Evolutionary conservation across 2,888 invertebrate species (phyloP).

Genomic region (Agriopis leucophaearia): DNA sequence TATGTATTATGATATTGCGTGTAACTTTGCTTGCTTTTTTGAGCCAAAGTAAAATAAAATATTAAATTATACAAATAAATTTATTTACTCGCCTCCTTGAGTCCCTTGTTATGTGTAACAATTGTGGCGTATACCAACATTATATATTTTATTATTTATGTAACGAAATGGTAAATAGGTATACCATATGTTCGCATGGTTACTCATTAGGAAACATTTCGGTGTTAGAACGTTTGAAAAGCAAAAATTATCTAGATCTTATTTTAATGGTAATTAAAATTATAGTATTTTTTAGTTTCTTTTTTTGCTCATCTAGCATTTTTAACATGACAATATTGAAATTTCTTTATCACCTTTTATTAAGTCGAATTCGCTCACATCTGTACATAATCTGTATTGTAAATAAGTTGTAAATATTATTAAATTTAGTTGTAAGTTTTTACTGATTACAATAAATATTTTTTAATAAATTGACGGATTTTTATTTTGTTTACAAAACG

Average conservation of each 20-base stretch:
- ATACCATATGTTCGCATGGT: no score
- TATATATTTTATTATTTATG: no score
- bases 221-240: background rate
- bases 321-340: conserved; percentile 23
- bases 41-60: background rate
- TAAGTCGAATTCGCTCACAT: conserved; percentile 13
- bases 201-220: no score
- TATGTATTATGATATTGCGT: background rate
- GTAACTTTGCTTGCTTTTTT: background rate
- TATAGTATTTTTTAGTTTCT: background rate
- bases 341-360: conserved; percentile 20
- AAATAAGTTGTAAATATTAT: conserved; percentile 52
- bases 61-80: background rate
- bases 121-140: no score
- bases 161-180: no score
- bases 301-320: no score
- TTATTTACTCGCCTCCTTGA: background rate
- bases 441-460: conserved; percentile 57
- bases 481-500: no score
- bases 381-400: conserved; percentile 48
- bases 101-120: no score
- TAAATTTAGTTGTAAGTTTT: conserved; percentile 53
- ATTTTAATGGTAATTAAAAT: background rate
- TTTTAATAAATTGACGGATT: conserved; percentile 21
- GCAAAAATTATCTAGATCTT: background rate